These are phyloP conservation scores for Ectropis crepuscularia DNA, from an alignment of 2,888 invertebrate species.

Conservation along the genomic window DNA sequence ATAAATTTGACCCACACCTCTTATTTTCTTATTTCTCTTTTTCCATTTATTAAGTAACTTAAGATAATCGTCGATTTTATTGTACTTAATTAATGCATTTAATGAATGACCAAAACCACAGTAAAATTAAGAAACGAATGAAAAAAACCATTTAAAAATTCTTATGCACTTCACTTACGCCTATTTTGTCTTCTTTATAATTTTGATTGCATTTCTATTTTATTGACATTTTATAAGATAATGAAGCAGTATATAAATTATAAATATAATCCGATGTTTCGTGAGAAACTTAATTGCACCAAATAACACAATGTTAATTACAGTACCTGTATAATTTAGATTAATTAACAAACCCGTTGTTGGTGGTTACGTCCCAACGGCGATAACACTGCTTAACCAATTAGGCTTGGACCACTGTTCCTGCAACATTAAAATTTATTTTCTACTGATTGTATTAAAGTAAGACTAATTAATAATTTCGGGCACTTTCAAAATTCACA, in stretches of 20 bases:
- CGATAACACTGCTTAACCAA: constrained; percentile 81
- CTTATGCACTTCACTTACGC: constrained; percentile 75
- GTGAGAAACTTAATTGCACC: constrained; percentile 72
- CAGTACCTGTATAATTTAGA: constrained; percentile 64
- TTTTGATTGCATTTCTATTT: constrained; percentile 69
- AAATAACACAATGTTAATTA: constrained; percentile 73
- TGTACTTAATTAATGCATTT: constrained; percentile 65
- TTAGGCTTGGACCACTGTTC: constrained; percentile 54
- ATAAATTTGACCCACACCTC: constrained; percentile 60
- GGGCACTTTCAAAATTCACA: constrained; percentile 41
- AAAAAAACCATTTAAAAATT: constrained; percentile 59
- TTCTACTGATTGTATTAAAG: constrained; percentile 44
- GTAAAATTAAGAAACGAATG: constrained; percentile 56
- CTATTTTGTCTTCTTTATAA: constrained; percentile 66
- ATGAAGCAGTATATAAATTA: constrained; percentile 73
- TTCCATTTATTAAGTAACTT: constrained; percentile 66
- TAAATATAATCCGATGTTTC: constrained; percentile 66
- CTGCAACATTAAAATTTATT: constrained; percentile 31
- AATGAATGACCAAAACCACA: constrained; percentile 63
- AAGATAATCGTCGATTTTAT: constrained; percentile 53
- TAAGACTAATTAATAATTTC: constrained; percentile 67
- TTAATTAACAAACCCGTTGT: constrained; percentile 70
- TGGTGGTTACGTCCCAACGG: constrained; percentile 70
- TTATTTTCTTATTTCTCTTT: constrained; percentile 59
- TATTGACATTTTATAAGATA: constrained; percentile 56